Base-by-base conservation (phyloP, 2,888 invertebrate species). In the Dendrolimus houi region DNA sequence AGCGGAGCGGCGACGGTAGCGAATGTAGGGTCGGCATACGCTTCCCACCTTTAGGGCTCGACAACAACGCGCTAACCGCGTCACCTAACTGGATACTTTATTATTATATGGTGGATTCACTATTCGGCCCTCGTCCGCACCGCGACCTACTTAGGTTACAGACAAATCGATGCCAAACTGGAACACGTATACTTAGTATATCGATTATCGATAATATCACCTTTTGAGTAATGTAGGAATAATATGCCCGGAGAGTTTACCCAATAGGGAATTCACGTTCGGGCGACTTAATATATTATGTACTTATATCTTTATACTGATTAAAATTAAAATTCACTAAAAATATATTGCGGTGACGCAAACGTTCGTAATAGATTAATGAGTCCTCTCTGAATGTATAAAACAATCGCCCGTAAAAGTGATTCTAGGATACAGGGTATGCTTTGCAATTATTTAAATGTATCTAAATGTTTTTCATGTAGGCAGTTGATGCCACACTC, bases 361-460 rank as follows among this genome's bases (percentile, higher is more conserved):
- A 79, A 82, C 78, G 76, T 84, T 81, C 79, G 77, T 85, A 83
- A 84, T 86, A 86, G 81, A 85, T 74, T 78, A 81, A 81, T 81
- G 81, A 81, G 81, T 85, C 85, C 87, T 85, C 81, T 87, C 88
- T 83, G 86, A 87, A 86, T 87, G 81, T 84, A 84, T 79, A 85
- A 86, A 83, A 85, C 84, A 81, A 91, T 89, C 87, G 92, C 92
- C 92, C 92, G 92, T 92, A 91, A 47, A 92, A 93, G 94, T 94
- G 94, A 94, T 94, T 94, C 93, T 95, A 95, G 96, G 96, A 95
- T 95, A 96, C 96, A 96, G 96, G 96, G 96, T 96, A 96, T 95
- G 95, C 95, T 95, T 96, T 95, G 95, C 95, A 95, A 95, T 95
- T 95, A 94, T 95, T 94, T 95, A 93, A 92, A 93, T 93, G 92